phyloP scores from a whole-genome alignment of 1,140 invertebrate genomes.

The Drosophila paulistorum region DNA sequence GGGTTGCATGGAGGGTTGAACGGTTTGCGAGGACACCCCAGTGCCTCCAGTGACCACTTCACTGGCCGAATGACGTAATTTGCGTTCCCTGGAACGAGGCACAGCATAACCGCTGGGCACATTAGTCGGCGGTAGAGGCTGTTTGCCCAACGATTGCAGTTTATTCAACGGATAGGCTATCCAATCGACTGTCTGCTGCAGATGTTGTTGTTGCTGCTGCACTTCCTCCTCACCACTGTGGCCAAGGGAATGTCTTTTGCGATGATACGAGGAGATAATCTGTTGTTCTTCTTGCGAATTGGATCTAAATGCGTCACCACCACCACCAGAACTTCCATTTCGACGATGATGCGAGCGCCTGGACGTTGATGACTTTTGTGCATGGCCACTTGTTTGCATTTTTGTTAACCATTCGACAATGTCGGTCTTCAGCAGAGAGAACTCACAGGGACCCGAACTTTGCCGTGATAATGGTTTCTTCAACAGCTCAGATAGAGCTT shows the following conservation, averaged over 20 bases:
- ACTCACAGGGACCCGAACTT: slow-evolving; percentile 76
- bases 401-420: slow-evolving; percentile 82
- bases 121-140: slow-evolving; percentile 22
- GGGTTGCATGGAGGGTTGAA: slow-evolving; percentile 33
- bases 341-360: slow-evolving; percentile 73
- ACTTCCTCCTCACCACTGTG: slow-evolving; percentile 68
- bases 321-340: slow-evolving; percentile 68
- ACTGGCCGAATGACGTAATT: slow-evolving; percentile 73
- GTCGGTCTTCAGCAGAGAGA: slow-evolving; percentile 79
- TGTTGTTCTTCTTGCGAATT: slow-evolving; percentile 76
- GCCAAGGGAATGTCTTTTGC: slow-evolving; percentile 78
- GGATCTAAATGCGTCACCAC: slow-evolving; percentile 77
- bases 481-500: slow-evolving; percentile 71
- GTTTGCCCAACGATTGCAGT: slow-evolving; percentile 72
- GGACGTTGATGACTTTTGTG: slow-evolving; percentile 22
- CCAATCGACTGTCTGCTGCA: slow-evolving; percentile 68
- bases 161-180: slow-evolving; percentile 80
- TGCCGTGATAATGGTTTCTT: slow-evolving; percentile 80
- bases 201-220: slow-evolving; percentile 46
- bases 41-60: slow-evolving; percentile 62
- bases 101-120: slow-evolving; percentile 69
- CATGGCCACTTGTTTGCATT: slow-evolving; percentile 64
- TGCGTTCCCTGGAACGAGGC: slow-evolving; percentile 60
- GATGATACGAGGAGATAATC: slow-evolving; percentile 32
- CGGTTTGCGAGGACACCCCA: slow-evolving; percentile 27